Evolutionary conservation across 2,888 invertebrate genomes (phyloP).

Genomic region (Drosophila ezoana): DNA sequence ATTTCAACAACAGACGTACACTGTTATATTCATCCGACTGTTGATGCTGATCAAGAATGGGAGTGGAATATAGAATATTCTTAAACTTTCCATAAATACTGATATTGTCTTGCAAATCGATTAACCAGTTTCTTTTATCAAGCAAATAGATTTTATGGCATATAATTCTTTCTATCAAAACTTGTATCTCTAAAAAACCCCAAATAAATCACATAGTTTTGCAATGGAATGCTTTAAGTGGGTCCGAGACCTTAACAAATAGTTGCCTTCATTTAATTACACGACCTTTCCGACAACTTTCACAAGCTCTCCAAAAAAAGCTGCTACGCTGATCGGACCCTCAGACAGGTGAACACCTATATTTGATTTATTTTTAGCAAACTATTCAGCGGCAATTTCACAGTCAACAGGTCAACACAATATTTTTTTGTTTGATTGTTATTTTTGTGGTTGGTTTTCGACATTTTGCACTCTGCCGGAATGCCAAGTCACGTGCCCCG

Average conservation of each 20-base stretch:
- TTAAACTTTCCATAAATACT: too few species aligned
- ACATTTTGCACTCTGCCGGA: conserved; percentile 49
- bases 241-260: conserved; percentile 11
- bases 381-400: conserved; percentile 40
- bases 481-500: conserved; percentile 70
- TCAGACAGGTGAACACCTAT: conserved; percentile 35
- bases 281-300: conserved; percentile 50
- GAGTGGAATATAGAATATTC: too few species aligned
- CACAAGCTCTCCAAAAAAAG: conserved; percentile 25
- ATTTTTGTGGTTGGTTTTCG: conserved; percentile 17
- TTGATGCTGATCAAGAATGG: too few species aligned
- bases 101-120: too few species aligned
- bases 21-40: too few species aligned
- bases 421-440: conserved; percentile 12
- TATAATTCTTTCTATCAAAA: not conserved
- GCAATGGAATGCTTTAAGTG: conserved; percentile 10
- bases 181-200: not conserved
- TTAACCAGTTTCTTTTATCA: too few species aligned
- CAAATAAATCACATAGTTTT: not conserved
- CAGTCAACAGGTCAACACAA: conserved; percentile 56
- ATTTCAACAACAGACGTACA: too few species aligned
- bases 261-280: conserved; percentile 31
- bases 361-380: conserved; percentile 65
- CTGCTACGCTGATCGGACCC: conserved; percentile 3
- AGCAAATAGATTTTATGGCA: too few species aligned